Evolutionary conservation across 2,888 invertebrate species (phyloP).

Genomic region (Cepaea hortensis): DNA sequence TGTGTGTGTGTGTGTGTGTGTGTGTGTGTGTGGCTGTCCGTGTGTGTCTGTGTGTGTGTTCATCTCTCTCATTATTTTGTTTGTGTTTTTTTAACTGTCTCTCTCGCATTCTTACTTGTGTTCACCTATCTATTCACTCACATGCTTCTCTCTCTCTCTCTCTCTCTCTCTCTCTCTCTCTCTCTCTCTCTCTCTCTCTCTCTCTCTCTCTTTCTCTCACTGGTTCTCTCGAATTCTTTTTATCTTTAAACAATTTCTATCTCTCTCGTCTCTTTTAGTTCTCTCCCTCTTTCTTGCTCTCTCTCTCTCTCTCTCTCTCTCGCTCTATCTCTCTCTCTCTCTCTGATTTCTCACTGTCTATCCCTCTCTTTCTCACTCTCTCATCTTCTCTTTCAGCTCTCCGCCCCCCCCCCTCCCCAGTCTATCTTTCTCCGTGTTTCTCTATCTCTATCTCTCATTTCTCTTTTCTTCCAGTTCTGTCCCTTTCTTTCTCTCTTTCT

Average conservation of each 20-base stretch:
- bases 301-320: background rate
- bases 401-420: background rate
- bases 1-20: no score
- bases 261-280: background rate
- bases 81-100: background rate
- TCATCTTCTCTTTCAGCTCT: background rate
- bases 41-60: no score
- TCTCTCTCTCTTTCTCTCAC: no score
- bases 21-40: no score
- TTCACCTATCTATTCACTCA: background rate
- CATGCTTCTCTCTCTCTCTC: background rate
- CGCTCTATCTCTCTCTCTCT: background rate
- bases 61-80: background rate
- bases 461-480: no score
- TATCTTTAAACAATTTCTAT: background rate
- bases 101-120: background rate
- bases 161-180: background rate
- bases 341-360: background rate
- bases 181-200: background rate
- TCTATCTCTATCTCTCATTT: background rate
- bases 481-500: background rate
- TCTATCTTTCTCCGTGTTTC: background rate
- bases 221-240: no score
- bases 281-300: background rate
- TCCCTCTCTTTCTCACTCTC: background rate